Evolutionary conservation across 2,113 vertebrate genomes (phyloP), one percentile per base, ranked within the genome.

Genomic region (Eurystomus gularis): DNA sequence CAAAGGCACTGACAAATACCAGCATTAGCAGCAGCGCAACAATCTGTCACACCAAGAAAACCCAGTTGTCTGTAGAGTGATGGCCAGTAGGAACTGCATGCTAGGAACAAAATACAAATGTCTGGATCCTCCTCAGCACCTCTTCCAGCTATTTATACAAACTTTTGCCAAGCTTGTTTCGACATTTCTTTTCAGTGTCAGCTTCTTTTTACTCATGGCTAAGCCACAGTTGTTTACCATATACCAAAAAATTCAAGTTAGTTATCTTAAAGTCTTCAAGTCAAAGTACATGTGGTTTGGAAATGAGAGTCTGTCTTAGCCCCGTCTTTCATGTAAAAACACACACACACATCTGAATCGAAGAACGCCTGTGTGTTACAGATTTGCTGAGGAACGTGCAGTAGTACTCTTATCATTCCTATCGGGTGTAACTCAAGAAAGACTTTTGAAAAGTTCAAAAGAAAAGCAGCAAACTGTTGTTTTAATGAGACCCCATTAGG

Each of bases 401-500:
- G 70, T 85, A 92, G 68, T 81, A 75, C 69, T 48, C 86, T 94
- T 97, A 96, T 93, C 90, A 51, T 69, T 82, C 69, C 54, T 88
- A 94, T 91, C 39, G 0, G 42, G 29, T 62, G 57, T 62, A 83
- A 79, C 40, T 86, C 86, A 83, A 94, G 86, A 75, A 96, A 58
- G 61, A 65, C 83, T 90, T 95, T 72, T 13, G 64, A 81, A 84
- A 97, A 88, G 81, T 91, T 96, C 86, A 93, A 96, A 97, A 76
- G 75, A 65, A 92, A 90, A 93, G 61, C 66, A 52, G 66, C 28
- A 89, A 94, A 82, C 25, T 17, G 5, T 4, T 20, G 78, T 70
- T 92, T 96, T 90, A 88, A 92, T 90, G 86, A 81, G 88, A 57
- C 44, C 72, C 94, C 92, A 90, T 95, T 86, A 93, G 26, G 70